phyloP scores from a whole-genome alignment of 2,113 vertebrate species.

The Muscicapa adusta region DNA sequence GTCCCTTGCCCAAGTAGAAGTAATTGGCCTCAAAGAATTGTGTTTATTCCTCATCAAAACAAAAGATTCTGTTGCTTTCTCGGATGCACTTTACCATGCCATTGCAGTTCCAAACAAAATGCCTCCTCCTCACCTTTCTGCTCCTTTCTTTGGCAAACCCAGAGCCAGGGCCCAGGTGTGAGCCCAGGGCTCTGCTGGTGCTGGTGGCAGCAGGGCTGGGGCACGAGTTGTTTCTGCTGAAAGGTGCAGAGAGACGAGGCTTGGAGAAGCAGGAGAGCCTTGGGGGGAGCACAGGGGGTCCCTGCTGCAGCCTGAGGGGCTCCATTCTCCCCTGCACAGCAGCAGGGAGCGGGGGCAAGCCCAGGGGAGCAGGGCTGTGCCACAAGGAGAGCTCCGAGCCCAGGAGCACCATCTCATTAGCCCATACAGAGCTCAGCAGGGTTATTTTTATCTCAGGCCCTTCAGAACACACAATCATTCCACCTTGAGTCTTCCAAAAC shows the following conservation, averaged over 20 bases:
- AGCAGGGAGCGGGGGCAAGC: not conserved
- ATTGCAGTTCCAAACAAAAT: not conserved
- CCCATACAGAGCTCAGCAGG: not conserved
- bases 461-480: constrained; percentile 42
- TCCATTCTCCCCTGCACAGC: not conserved
- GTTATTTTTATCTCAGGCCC: constrained; percentile 68
- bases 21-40: not conserved
- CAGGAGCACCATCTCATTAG: constrained; percentile 41
- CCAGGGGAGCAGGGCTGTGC: not conserved
- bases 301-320: not conserved
- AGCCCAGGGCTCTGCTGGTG: not conserved
- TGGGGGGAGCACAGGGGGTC: not conserved
- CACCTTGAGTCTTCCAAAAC: constrained; percentile 46
- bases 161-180: not conserved
- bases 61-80: not conserved
- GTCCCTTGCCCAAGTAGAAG: not conserved
- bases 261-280: not conserved
- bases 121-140: not conserved
- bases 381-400: not conserved
- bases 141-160: not conserved
- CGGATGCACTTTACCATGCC: not conserved
- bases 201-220: not conserved
- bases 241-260: fast-evolving
- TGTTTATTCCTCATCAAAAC: not conserved
- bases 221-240: not conserved